These are phyloP conservation scores for Cheilosia urbana DNA, from an alignment of 2,888 invertebrate species.

Conservation along the genomic window DNA sequence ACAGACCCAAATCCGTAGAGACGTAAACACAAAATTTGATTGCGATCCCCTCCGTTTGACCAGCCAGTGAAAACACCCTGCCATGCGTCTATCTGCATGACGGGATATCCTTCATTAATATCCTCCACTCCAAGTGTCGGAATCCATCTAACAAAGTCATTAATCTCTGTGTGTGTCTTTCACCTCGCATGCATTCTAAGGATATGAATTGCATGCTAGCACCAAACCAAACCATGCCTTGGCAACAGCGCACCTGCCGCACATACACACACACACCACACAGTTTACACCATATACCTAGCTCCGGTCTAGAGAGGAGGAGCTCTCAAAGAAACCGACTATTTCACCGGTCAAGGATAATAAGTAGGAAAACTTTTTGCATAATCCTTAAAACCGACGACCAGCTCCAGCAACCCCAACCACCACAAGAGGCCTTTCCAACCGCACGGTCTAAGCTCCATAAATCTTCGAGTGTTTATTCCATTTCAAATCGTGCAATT, in stretches of 20 bases:
- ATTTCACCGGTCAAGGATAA: conserved; percentile 70
- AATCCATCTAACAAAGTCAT: conserved; percentile 71
- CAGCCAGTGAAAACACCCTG: conserved; percentile 58
- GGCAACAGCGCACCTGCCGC: conserved; percentile 33
- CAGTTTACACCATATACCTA: neutral
- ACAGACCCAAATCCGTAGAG: conserved; percentile 5
- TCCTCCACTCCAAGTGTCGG: conserved; percentile 66
- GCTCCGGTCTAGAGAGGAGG: neutral
- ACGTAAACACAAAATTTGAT: conserved; percentile 64
- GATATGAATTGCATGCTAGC: conserved; percentile 54
- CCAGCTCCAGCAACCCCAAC: conserved; percentile 7
- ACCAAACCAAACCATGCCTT: neutral
- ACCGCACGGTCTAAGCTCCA: conserved; percentile 47
- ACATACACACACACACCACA: neutral
- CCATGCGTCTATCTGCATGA: conserved; percentile 71
- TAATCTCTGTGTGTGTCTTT: conserved; percentile 60
- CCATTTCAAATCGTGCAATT: conserved; percentile 74
- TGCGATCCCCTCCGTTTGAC: conserved; percentile 49
- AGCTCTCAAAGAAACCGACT: conserved; percentile 35
- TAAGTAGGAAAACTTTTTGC: conserved; percentile 70
- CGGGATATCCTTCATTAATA: conserved; percentile 75
- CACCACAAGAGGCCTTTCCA: conserved; percentile 55
- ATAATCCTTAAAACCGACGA: conserved; percentile 63
- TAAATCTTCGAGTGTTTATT: conserved; percentile 73
- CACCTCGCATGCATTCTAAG: conserved; percentile 54